Conservation (phyloP, 2,888 invertebrate species). For the Deroplatys truncata region DNA sequence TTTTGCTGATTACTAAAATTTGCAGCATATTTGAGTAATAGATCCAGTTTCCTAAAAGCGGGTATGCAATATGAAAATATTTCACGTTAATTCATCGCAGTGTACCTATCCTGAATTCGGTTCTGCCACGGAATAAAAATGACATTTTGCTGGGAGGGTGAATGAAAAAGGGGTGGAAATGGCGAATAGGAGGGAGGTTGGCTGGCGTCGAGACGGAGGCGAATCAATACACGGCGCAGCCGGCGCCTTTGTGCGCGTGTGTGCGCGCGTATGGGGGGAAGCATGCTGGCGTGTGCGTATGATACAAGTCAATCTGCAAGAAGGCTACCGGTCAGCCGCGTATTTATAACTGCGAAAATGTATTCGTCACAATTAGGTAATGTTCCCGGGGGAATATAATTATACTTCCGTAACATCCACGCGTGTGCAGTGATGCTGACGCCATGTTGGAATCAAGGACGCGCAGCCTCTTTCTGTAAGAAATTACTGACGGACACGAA, state of each 20-base stretch:
- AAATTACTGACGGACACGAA: no score
- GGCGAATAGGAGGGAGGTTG: not conserved
- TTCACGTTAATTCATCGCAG: no score
- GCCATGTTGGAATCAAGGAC: not conserved
- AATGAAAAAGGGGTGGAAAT: not conserved
- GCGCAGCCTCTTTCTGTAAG: no score
- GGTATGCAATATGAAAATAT: no score
- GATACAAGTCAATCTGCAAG: not conserved
- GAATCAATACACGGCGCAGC: not conserved
- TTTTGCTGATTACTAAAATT: no score
- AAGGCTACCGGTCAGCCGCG: not conserved
- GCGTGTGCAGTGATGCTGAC: not conserved
- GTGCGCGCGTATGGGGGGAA: not conserved
- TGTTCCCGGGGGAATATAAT: not conserved
- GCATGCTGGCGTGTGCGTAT: not conserved
- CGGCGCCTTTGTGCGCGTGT: not conserved
- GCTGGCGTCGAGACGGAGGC: not conserved
- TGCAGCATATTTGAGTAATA: no score
- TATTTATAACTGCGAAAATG: not conserved
- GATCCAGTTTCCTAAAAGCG: no score
- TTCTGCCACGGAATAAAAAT: not conserved
- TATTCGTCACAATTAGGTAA: not conserved
- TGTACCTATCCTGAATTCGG: no score
- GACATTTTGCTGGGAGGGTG: not conserved
- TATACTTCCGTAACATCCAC: no score